Evolutionary conservation across 37 sponge, comb jelly and placozoan genomes (phyloP).

Genomic region (Axinella damicornis): DNA sequence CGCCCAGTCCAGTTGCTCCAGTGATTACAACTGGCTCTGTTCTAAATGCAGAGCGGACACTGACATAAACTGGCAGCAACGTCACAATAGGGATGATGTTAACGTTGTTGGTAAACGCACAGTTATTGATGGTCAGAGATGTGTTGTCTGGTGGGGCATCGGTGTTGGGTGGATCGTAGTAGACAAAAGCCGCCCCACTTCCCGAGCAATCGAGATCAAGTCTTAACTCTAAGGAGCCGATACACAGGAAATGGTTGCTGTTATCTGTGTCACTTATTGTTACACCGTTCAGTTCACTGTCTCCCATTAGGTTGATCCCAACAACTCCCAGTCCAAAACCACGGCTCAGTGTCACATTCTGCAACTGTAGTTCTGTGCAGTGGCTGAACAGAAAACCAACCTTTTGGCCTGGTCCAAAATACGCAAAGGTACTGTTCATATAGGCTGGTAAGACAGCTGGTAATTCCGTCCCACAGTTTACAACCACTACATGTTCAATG

Average conservation of each 20-base stretch:
- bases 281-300: background rate
- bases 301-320: conserved; percentile 20
- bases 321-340: conserved; percentile 31
- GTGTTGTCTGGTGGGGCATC: background rate
- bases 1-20: conserved; percentile 1
- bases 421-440: conserved; percentile 21
- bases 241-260: background rate
- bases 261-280: background rate
- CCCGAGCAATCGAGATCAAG: conserved; percentile 38
- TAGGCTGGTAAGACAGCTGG: background rate
- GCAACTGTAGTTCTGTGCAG: background rate
- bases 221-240: background rate
- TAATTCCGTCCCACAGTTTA: conserved; percentile 15
- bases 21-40: conserved; percentile 2
- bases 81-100: conserved; percentile 35
- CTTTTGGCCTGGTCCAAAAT: conserved; percentile 13
- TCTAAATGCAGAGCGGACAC: background rate
- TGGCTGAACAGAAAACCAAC: conserved; percentile 15
- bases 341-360: background rate
- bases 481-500: conserved; percentile 3
- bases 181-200: conserved; percentile 29
- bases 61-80: too few relatives aligned
- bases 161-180: background rate
- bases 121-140: conserved; percentile 6
- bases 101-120: conserved; percentile 4